phyloP scores from a whole-genome alignment of 2,797 vertebrate genomes.

The Oreonectes daqikongensis region DNA sequence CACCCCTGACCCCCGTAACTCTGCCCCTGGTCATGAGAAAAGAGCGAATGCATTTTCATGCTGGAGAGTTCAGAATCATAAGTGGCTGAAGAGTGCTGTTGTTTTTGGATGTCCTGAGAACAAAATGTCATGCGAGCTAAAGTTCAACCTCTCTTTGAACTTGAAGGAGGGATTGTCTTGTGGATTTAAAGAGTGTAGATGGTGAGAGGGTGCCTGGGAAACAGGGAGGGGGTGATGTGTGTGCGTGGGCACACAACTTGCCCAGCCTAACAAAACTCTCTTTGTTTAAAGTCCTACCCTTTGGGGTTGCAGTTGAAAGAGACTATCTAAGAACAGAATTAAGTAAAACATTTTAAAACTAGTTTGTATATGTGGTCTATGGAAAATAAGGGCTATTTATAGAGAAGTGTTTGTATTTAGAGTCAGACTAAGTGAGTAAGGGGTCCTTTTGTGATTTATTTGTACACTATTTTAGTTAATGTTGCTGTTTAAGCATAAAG shows the following conservation, averaged over 20 bases:
- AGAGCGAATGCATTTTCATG: constrained; percentile 46
- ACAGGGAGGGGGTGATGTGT: constrained; percentile 59
- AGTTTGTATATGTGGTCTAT: constrained; percentile 68
- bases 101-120: constrained; percentile 37
- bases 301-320: constrained; percentile 69
- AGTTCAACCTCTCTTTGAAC: constrained; percentile 74
- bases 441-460: no score
- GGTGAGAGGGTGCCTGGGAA: constrained; percentile 59
- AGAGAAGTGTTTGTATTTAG: constrained; percentile 4
- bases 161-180: constrained; percentile 62
- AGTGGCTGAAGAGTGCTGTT: constrained; percentile 37
- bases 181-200: constrained; percentile 61
- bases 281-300: constrained; percentile 68
- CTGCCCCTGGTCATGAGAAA: constrained; percentile 41
- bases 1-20: neutral
- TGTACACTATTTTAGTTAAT: no score
- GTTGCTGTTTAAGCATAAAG: no score
- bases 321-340: constrained; percentile 67
- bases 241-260: constrained; percentile 49
- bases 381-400: constrained; percentile 44
- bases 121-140: constrained; percentile 65
- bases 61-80: constrained; percentile 49
- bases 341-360: constrained; percentile 59
- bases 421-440: neutral
- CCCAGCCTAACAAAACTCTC: constrained; percentile 70